Evolutionary conservation across 1,140 invertebrate species (phyloP).

Genomic region (Eciton burchellii): DNA sequence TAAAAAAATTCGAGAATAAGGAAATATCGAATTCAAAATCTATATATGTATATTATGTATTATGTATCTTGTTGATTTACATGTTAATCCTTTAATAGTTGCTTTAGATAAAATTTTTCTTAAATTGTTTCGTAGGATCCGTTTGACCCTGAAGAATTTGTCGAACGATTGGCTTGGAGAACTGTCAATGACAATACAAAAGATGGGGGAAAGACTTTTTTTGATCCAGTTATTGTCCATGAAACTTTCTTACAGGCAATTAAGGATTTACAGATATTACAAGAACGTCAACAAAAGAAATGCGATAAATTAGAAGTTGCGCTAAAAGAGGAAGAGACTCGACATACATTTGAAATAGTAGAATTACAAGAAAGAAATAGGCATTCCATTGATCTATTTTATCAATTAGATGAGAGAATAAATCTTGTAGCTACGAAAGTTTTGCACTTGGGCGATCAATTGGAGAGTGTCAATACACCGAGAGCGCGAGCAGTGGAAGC

Average conservation of each 20-base stretch:
- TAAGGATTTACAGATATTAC: slow-evolving; percentile 91
- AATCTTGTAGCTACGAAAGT: slow-evolving; percentile 99
- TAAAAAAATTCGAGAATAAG: no score
- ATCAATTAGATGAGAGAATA: slow-evolving; percentile 97
- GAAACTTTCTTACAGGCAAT: slow-evolving; percentile 97
- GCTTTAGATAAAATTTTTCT: no score
- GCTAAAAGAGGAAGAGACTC: slow-evolving; percentile 94
- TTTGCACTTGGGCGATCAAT: slow-evolving; percentile 98
- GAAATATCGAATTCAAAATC: no score
- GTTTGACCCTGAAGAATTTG: slow-evolving; percentile 98
- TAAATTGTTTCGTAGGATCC: slow-evolving; percentile 90
- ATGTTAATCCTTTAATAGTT: no score
- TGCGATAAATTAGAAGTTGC: slow-evolving; percentile 94
- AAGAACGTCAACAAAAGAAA: slow-evolving; percentile 94
- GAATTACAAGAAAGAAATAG: slow-evolving; percentile 95
- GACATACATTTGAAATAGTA: slow-evolving; percentile 92
- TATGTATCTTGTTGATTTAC: no score
- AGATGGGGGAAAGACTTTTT: slow-evolving; percentile 88
- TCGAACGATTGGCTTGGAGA: slow-evolving; percentile 97
- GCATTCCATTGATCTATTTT: slow-evolving; percentile 94
- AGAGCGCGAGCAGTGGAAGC: slow-evolving; percentile 97
- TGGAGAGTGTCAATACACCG: slow-evolving; percentile 98
- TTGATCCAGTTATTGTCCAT: slow-evolving; percentile 93
- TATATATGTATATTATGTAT: no score
- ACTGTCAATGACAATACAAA: slow-evolving; percentile 92